Conservation (phyloP, 2,888 invertebrate species). For the Muscina levida region DNA sequence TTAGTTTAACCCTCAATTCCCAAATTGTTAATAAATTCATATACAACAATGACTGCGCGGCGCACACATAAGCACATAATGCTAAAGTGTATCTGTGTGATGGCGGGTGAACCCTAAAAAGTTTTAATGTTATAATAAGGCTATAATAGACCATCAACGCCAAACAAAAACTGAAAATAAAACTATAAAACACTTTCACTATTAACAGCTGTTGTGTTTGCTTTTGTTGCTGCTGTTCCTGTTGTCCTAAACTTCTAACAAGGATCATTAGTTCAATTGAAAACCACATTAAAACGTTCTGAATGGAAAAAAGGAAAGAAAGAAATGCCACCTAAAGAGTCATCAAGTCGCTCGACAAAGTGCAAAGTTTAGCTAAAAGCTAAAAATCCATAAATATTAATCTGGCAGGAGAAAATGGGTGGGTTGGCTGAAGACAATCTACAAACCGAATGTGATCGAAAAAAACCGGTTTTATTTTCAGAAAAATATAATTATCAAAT, state of each 20-base stretch:
- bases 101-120: constrained; percentile 56
- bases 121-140: constrained; percentile 62
- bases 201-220: constrained; percentile 17
- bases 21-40: constrained; percentile 55
- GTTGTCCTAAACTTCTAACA: constrained; percentile 43
- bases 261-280: constrained; percentile 66
- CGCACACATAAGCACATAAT: background rate
- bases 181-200: constrained; percentile 62
- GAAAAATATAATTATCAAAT: too few species aligned
- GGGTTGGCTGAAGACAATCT: too few species aligned
- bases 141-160: constrained; percentile 62
- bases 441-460: too few species aligned
- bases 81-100: background rate
- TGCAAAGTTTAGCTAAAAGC: constrained; percentile 60
- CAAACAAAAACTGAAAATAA: constrained; percentile 43
- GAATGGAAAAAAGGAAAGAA: constrained; percentile 23
- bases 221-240: constrained; percentile 12
- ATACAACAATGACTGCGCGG: constrained; percentile 28
- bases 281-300: constrained; percentile 45
- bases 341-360: constrained; percentile 26
- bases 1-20: constrained; percentile 49
- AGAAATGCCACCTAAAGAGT: constrained; percentile 23
- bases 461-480: too few species aligned
- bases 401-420: constrained; percentile 48
- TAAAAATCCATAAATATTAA: constrained; percentile 63